phyloP scores from a whole-genome alignment of 2,888 invertebrate genomes.

The Blastobasis lacticolella region DNA sequence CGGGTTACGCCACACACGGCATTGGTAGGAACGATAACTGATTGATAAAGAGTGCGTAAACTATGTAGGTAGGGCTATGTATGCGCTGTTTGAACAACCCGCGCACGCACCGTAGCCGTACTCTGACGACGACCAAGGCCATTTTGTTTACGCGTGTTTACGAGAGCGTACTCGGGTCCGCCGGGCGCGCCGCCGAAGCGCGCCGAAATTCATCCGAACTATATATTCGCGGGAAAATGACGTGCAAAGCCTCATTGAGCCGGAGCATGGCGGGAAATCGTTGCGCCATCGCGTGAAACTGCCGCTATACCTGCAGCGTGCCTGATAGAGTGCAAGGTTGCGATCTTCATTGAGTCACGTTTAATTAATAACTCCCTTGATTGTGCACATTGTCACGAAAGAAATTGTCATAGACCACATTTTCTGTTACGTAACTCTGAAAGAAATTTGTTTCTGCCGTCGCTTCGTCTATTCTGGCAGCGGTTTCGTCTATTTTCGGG shows the following conservation, averaged over 20 bases:
- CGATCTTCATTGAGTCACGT: neutral
- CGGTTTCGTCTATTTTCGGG: neutral
- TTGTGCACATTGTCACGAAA: neutral
- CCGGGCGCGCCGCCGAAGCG: constrained; percentile 19
- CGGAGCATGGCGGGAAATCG: constrained; percentile 56
- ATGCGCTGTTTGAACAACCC: constrained; percentile 41
- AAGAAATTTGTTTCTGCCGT: constrained; percentile 9
- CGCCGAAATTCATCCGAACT: constrained; percentile 39
- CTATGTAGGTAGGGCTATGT: constrained; percentile 14
- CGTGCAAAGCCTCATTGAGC: constrained; percentile 65
- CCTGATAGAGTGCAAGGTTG: neutral
- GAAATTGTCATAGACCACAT: constrained; percentile 12
- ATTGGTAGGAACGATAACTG: constrained; percentile 37
- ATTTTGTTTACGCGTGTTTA: constrained; percentile 49
- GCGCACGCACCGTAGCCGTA: constrained; percentile 32
- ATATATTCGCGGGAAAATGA: constrained; percentile 45
- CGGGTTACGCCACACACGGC: constrained; percentile 10
- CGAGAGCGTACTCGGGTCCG: constrained; percentile 11
- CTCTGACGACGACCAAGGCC: constrained; percentile 49
- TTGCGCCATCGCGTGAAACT: constrained; percentile 55
- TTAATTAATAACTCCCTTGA: neutral
- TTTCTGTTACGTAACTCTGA: constrained; percentile 8
- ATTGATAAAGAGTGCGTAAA: constrained; percentile 47
- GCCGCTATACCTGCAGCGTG: constrained; percentile 14
- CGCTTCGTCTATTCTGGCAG: no score